These are phyloP conservation scores for Synergus laeviventris DNA, from an alignment of 2,888 invertebrate genomes.

Conservation along the genomic window DNA sequence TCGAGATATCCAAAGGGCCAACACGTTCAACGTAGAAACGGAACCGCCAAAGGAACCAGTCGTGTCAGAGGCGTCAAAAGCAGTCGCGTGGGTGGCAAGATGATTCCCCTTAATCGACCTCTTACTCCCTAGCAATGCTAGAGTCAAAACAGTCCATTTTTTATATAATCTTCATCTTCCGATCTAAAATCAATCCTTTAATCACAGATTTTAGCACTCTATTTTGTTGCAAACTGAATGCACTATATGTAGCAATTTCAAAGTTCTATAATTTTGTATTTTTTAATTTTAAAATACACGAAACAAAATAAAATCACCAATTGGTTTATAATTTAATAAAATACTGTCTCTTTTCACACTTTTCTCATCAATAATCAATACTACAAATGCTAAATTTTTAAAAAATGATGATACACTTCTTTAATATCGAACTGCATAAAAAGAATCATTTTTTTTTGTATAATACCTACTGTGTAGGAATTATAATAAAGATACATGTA, in stretches of 20 bases:
- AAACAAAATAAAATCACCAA: no score
- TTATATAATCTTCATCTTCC: background rate
- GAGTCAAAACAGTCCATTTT: background rate
- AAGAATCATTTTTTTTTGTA: background rate
- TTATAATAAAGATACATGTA: background rate
- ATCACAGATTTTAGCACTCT: no score
- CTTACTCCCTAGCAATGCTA: background rate
- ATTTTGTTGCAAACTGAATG: no score
- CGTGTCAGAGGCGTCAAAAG: slow-evolving; percentile 71
- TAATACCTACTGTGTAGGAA: background rate
- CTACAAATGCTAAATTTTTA: no score
- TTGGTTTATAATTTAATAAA: no score
- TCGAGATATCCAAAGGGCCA: slow-evolving; percentile 69
- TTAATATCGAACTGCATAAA: background rate
- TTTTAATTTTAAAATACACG: no score
- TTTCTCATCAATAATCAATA: no score
- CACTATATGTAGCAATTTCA: no score
- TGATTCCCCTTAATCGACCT: slow-evolving; percentile 46
- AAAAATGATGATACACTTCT: slow-evolving; percentile 1
- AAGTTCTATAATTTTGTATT: no score
- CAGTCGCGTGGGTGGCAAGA: slow-evolving; percentile 69
- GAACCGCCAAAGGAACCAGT: slow-evolving; percentile 64
- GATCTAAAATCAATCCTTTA: background rate
- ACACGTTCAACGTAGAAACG: slow-evolving; percentile 57
- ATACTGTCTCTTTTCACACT: no score